A percentile compares a stretch with the other conserved stretches of the same genome.
phyloP scores from a whole-genome alignment of 2,113 vertebrate genomes.

The Perca fluviatilis region DNA sequence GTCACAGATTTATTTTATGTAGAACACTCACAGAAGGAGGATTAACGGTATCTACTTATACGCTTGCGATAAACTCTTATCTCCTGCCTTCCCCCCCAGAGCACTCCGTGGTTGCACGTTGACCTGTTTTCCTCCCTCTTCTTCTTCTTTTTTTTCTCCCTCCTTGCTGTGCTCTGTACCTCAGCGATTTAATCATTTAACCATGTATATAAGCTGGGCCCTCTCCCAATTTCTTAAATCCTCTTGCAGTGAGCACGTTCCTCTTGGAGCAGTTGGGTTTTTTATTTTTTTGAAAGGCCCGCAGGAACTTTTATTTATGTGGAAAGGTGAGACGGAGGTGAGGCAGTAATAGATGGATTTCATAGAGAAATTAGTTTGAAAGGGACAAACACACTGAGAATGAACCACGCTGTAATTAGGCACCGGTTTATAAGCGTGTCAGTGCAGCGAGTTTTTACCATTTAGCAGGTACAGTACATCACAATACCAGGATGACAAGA shows the following conservation, averaged over 20 bases:
- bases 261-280: constrained; percentile 6
- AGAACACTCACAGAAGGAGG: constrained; percentile 74
- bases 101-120: constrained; percentile 72
- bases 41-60: constrained; percentile 81
- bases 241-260: constrained; percentile 47
- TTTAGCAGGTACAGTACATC: constrained; percentile 45
- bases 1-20: constrained; percentile 76
- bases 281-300: constrained; percentile 15
- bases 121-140: constrained; percentile 74
- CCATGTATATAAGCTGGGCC: constrained; percentile 70
- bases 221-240: constrained; percentile 66
- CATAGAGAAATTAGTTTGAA: constrained; percentile 38
- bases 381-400: constrained; percentile 43
- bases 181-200: constrained; percentile 76
- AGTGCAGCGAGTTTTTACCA: neutral
- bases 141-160: neutral
- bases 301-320: constrained; percentile 48
- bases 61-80: constrained; percentile 81
- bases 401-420: constrained; percentile 39
- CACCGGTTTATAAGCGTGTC: constrained; percentile 61
- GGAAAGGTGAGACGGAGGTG: constrained; percentile 45
- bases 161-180: constrained; percentile 51
- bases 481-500: constrained; percentile 29
- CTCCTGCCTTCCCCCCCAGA: constrained; percentile 70
- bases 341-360: constrained; percentile 35